Base-by-base conservation (phyloP, 2,113 vertebrate species). In the Aegithalos caudatus region DNA sequence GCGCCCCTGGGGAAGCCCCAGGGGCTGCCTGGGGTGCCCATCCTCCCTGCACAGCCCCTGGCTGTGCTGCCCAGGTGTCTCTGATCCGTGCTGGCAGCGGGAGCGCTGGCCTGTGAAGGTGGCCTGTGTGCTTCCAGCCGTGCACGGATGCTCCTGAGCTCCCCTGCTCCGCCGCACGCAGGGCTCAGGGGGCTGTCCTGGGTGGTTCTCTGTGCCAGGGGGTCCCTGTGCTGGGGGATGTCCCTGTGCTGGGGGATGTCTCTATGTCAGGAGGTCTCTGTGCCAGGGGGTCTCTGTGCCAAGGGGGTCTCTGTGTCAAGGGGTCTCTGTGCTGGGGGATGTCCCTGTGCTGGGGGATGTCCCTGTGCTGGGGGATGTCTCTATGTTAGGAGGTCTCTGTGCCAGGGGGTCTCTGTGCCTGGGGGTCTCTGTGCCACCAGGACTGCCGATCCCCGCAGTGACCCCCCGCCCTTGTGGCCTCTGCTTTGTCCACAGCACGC, bases 401-500 rank as follows among this genome's bases (percentile, higher is more conserved):
- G 40, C 62, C 11, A 40, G 10, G 51, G 29, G 16, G 3, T 33
- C 61, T 42, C 40, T 44, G 40, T 65, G 40, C 62, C 11, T 12
- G 17, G 37, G 60, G 40, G 42, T 44, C 42, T 8, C 47, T 23
- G 44, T 35, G 22, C 48, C 1, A 0, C n/a, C 1, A 12, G 23
- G 27, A 1, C 4, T 1, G 17, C 7, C 0, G 1, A 9, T 7
- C 44, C 40, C 71, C 8, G 22, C 44, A 4, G 33, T 94, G 81
- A 94, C 90, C 72, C 71, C 7, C 4, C 0, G 8, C 82, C 15
- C 0, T 11, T 27, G 65, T 28, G 95, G 86, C 17, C 62, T 95
- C 82, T 97, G 44, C 93, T 97, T 38, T 76, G 92, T 80, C 94
- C 33, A 0, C 98, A 99, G 99, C 99, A 97, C 98, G 93, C 94